A percentile compares a stretch with the other conserved stretches of the same genome.
Conservation (phyloP, 2,113 vertebrate species). For the Gasterosteus nipponicus region DNA sequence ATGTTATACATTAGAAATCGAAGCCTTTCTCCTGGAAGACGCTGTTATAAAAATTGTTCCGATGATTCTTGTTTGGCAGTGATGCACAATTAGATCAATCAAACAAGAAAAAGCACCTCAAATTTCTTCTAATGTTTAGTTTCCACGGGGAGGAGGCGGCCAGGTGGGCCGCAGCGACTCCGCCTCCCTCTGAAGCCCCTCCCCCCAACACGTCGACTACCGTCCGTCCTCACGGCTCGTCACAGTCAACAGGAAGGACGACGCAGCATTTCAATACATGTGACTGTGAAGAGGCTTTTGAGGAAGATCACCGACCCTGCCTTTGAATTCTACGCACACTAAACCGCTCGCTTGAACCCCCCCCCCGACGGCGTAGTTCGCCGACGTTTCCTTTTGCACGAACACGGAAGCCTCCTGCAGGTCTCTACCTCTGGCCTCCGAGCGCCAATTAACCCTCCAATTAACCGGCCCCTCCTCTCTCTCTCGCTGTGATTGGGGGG, state of each 20-base stretch:
- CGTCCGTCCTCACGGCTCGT: background rate
- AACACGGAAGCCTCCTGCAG: background rate
- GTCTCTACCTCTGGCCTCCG: constrained; percentile 13
- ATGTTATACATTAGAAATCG: no score
- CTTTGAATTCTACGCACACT: no score
- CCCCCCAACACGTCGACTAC: background rate
- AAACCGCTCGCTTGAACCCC: no score
- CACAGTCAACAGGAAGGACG: no score
- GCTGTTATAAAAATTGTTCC: no score
- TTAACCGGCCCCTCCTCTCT: constrained; percentile 3
- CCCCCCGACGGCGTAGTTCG: background rate
- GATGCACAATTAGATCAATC: no score
- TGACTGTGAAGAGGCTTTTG: background rate
- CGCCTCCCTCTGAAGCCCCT: background rate
- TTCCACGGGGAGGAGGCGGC: no score
- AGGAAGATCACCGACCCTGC: background rate
- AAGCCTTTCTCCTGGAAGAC: no score
- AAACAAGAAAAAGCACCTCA: no score
- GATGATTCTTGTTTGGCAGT: no score
- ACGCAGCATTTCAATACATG: background rate
- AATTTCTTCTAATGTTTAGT: no score
- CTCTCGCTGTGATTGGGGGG: constrained; percentile 6
- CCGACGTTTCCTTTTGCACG: background rate
- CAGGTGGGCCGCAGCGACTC: no score
- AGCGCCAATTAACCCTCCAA: constrained; percentile 26